A percentile compares a stretch with the other conserved stretches of the same genome.
Conservation (phyloP, 2,113 vertebrate genomes). For the Laterallus jamaicensis region DNA sequence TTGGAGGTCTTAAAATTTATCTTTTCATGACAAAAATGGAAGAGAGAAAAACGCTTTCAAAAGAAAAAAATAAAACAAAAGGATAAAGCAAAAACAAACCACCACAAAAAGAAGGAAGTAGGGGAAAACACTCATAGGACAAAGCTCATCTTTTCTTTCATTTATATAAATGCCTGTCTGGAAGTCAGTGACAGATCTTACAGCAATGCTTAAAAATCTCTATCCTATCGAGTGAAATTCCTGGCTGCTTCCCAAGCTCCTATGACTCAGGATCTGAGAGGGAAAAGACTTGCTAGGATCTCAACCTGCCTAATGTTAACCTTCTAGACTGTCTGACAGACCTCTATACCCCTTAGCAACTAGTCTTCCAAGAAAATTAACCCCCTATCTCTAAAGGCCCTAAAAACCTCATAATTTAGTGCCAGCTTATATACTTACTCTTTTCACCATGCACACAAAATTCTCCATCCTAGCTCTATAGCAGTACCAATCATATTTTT, state of each 20-base stretch:
- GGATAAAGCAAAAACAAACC: not conserved
- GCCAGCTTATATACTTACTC: not conserved
- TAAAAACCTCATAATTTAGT: not conserved
- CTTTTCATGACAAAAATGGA: not conserved
- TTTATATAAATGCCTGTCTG: not conserved
- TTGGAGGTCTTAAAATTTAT: not conserved
- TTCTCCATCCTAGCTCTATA: not conserved
- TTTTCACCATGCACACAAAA: not conserved
- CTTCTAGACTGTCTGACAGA: not conserved
- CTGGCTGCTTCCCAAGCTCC: not conserved
- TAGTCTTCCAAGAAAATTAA: not conserved
- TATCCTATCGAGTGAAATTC: not conserved
- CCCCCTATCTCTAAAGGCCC: not conserved
- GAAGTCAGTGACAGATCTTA: not conserved
- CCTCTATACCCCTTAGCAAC: not conserved
- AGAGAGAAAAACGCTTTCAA: not conserved
- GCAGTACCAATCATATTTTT: not conserved
- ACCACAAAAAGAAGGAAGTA: not conserved
- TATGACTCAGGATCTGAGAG: not conserved
- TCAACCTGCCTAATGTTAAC: not conserved
- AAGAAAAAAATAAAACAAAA: slow-evolving; percentile 22
- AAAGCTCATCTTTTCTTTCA: not conserved
- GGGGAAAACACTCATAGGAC: not conserved
- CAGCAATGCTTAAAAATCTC: not conserved
- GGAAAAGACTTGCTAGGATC: not conserved